Base-by-base conservation (phyloP, 2,797 vertebrate genomes). In the Enteromius thamalakanensis region DNA sequence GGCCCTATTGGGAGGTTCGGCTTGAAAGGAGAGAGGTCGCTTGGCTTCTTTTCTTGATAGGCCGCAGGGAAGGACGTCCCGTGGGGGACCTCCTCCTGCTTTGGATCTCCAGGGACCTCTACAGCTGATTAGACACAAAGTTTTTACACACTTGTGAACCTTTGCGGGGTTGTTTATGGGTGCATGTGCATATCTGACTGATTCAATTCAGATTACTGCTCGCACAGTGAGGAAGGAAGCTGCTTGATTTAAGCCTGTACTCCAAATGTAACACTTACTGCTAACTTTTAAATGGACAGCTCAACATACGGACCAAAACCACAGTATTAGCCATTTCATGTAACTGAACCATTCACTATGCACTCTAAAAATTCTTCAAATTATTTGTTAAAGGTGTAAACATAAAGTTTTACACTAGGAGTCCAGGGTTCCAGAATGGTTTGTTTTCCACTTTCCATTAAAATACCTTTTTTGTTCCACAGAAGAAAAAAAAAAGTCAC, bases 1-100 rank as follows among this genome's bases (percentile, higher is more conserved):
- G 80, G 70, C 70, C 29, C 70, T 23, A 34, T 40, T 53, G 70
- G 78, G 70, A 74, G 45, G 29, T 74, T 75, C 17, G 70, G 68
- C 69, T 51, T 75, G 70, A 81, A 62, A 55, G 79, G 40, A 62
- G 21, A 47, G 2, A 26, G 26, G 1, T 6, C 11, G 21, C 55
- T 53, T 3, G 26, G 15, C 26, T 72, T 72, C 26, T n/a, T 80
- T 80, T 71, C 51, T 71, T 26, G 11, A 60, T 37, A 55, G 34
- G 23, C 15, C 11, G 0, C 51, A 29, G 67, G 68, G 29, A 80
- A 79, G 77, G 21, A 37, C 45, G 64, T 26, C 26, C 53, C 9
- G 6, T 34, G 29, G 29, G 6, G 62, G 7, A 19, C 14, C 29
- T 64, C 62, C 17, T 71, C 10, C 67, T 70, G 34, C 17, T 6